Evolutionary conservation across 2,888 invertebrate species (phyloP), one percentile per base, ranked within the genome.

Genomic region (Leucozona laternaria): DNA sequence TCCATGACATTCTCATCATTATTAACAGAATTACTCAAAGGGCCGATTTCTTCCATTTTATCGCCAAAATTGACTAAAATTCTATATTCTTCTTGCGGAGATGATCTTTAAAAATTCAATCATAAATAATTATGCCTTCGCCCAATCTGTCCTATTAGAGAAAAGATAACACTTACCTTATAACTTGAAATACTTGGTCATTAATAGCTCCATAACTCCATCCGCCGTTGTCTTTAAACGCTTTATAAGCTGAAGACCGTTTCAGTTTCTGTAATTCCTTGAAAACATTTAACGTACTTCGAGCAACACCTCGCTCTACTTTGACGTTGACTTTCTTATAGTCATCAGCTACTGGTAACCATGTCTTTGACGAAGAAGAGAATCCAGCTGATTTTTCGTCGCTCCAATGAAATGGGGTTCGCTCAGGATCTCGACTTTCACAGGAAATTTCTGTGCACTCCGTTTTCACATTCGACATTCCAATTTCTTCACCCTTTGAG

Each of bases 321-420:
- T 91, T 93, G 37, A 95, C 93, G 91, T 96, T 96, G 11, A 94
- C 90, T 11, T 92, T 93, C 83, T 88, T 89, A 89, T 94, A 96
- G 89, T 96, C 95, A 0, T 93, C 91, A 79, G 95, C 94, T 0
- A 96, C 93, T 0, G 96, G 96, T 10, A 96, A 90, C 96, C 96
- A 96, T 0, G 96, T 94, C 0, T 66, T 75, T 0, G 89, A 90
- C 2, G 90, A 93, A 0, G 95, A 93, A 0, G 95, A 94, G 90
- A 96, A 96, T 0, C 95, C 95, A 3, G 94, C 94, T 79, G 92
- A 93, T 0, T 88, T 89, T 0, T 90, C 86, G 3, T 90, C 88
- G 76, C 93, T 92, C 95, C 95, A 95, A 87, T 95, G 95, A 91
- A 94, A 94, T 0, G 95, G 95, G 0, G 95, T 94, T 25, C 95